Percentiles rank a stretch among this genome's conserved stretches.
Conservation (phyloP, 1,140 invertebrate species). For the Anoplolepis gracilipes region DNA sequence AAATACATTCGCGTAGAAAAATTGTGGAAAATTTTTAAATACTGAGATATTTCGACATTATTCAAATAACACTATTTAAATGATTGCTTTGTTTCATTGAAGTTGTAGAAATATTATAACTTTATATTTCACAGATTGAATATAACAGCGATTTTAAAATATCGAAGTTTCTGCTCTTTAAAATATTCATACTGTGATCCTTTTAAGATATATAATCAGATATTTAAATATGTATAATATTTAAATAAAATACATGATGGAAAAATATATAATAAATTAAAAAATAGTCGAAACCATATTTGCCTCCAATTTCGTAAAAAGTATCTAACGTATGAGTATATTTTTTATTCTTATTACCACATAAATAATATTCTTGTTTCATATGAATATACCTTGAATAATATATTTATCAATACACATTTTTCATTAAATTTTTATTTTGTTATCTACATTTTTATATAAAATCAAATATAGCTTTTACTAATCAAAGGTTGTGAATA, state of each 20-base stretch:
- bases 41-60: neutral
- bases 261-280: neutral
- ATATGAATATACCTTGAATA: neutral
- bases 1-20: neutral
- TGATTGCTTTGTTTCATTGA: neutral
- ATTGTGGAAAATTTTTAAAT: neutral
- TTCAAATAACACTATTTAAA: neutral
- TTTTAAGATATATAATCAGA: neutral
- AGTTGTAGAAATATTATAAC: neutral
- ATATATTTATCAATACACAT: neutral
- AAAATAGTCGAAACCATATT: neutral
- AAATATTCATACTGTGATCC: neutral
- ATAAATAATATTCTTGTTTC: neutral
- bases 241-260: neutral
- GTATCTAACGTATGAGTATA: neutral
- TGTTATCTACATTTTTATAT: neutral
- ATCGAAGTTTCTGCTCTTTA: neutral
- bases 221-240: neutral
- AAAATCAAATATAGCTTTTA: neutral
- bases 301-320: neutral
- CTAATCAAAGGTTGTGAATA: neutral
- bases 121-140: neutral
- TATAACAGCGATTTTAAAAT: constrained; percentile 12
- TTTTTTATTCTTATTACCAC: neutral
- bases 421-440: neutral